A percentile compares a stretch with the other conserved stretches of the same genome.
These are phyloP conservation scores for Channallabes apus DNA, from an alignment of 2,797 vertebrate genomes.

Conservation along the genomic window DNA sequence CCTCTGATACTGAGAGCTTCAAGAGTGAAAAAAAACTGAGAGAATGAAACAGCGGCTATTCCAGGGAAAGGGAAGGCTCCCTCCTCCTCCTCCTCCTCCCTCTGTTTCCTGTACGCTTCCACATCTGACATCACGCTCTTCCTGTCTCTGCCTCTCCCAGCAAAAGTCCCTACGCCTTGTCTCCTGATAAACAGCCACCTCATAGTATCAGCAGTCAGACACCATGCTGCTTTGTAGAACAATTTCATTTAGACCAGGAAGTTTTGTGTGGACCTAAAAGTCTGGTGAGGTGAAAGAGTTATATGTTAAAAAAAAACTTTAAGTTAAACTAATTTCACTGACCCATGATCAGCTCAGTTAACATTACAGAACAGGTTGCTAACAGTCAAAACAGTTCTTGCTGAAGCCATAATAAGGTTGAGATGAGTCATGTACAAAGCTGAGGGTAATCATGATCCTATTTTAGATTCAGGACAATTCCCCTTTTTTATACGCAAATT, in stretches of 20 bases:
- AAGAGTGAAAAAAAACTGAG: conserved; percentile 23
- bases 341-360: not conserved
- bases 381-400: not conserved
- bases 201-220: conserved; percentile 2
- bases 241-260: conserved; percentile 19
- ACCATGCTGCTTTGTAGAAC: not conserved
- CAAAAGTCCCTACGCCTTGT: conserved; percentile 59
- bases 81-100: conserved; percentile 45
- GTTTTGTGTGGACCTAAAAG: not conserved
- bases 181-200: conserved; percentile 46
- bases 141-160: conserved; percentile 72
- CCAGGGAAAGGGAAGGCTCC: conserved; percentile 68
- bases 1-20: conserved; percentile 28
- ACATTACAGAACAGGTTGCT: not conserved
- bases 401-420: not conserved
- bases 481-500: not conserved
- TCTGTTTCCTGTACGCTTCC: conserved; percentile 71
- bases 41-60: conserved; percentile 56
- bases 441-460: not conserved
- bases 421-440: not conserved
- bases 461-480: not conserved
- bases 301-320: not conserved
- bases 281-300: not conserved
- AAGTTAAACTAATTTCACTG: conserved; percentile 1
- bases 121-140: conserved; percentile 79